Evolutionary conservation across 2,888 invertebrate genomes (phyloP), one percentile per base, ranked within the genome.

Genomic region (Tineola bisselliella): DNA sequence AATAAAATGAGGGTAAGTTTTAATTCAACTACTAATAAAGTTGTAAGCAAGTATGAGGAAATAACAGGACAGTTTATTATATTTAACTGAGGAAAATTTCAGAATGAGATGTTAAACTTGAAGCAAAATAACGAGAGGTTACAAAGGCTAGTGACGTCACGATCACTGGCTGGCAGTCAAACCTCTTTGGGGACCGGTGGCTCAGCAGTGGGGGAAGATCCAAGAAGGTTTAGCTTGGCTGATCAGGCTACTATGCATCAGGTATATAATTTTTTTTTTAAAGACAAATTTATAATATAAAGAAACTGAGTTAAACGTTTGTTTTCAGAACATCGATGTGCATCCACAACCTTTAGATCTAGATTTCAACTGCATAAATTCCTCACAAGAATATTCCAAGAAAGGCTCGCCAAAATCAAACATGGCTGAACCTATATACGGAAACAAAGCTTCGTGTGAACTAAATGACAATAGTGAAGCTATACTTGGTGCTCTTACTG

Each of bases 121-220:
- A 98, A 98, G 77, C 96, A 98, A 71, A 98, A 99, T 82, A 98
- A 99, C 78, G 97, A 98, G 76, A 90, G 98, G 25, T 89, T 98
- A 0, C 97, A 97, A 74, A 90, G 95, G 70, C 86, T 98, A 75
- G 96, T 98, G 61, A 90, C 90, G 64, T 90, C 89, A 63, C 84
- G 90, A 44, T 90, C 90, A 0, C 70, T 90, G 63, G 90, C 90
- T 5, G 90, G 90, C 15, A 90, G 90, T 61, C 90, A 90, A 67
- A 89, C 79, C 44, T 90, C 90, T 1, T 71, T 90, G 18, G 89
- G 90, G 13, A 80, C 86, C 0, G 84, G 82, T 5, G 83, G 82
- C 8, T 83, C 86, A 1, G 76, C 63, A 0, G 82, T 79, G 0
- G 81, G 79, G 0, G 86, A 89, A 44, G 90, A 90, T 63, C 89